Evolutionary conservation across 2,797 vertebrate genomes (phyloP), one percentile per base, ranked within the genome.

Genomic region (Botia almorhae): DNA sequence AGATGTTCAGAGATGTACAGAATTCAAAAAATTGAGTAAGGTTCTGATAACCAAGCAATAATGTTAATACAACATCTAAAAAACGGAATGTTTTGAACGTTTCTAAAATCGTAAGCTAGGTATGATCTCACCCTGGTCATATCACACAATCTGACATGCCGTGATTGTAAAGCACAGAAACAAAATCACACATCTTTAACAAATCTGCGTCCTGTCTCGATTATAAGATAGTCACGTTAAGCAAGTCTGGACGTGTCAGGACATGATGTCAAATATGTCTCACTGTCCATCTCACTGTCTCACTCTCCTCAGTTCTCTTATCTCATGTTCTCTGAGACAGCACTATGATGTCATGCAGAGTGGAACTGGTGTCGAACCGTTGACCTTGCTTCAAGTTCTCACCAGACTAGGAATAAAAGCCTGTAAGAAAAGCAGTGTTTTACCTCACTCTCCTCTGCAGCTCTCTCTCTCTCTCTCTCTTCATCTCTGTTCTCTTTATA

Each of bases 321-420:
- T 36, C 11, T 64, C 33, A 2, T 39, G 10, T 79, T 58, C 33
- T 79, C 69, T 72, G 58, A 72, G 33, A 55, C 14, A 7, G 43
- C 19, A 8, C 10, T 29, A 33, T 79, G 60, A 79, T 79, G 77
- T 64, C 64, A 79, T 43, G 48, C 55, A 69, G 64, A 63, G 77
- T n/a, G 29, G 77, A 46, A 55, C 26, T 70, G 21, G 48, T 72
- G 69, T 65, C 48, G 33, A 53, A n/a, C 53, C 14, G 39, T 43
- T 72, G 48, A 79, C 77, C 69, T 72, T 64, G 69, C 11, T 13
- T 46, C 72, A 65, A 72, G 29, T 39, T 69, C 33, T 78, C 19
- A 23, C 61, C 61, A 61, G n/a, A 39, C 19, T 63, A 58, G 26
- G 58, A 26, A 78, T 61, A 58, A 78, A 55, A 29, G 39, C 64